Evolutionary conservation across 2,888 invertebrate species (phyloP).

Genomic region (Lissocephala sabroskyi): DNA sequence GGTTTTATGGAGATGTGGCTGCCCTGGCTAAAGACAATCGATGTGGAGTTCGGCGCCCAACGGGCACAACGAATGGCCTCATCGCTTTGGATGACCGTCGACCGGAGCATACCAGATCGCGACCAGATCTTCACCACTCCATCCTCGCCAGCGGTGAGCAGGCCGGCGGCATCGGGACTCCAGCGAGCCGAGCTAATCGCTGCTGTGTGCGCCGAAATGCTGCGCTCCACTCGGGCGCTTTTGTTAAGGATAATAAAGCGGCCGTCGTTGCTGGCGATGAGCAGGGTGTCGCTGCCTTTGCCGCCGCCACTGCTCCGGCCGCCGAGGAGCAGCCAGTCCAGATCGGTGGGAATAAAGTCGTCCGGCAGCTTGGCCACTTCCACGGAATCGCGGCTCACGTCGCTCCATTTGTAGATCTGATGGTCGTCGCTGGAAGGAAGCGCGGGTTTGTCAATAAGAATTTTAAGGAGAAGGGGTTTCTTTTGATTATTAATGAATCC

Average conservation of each 20-base stretch:
- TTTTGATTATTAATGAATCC: too few relatives aligned
- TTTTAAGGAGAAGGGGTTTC: too few relatives aligned
- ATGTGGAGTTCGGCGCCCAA: slow-evolving; percentile 84
- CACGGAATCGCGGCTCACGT: slow-evolving; percentile 83
- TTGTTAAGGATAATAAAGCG: slow-evolving; percentile 90
- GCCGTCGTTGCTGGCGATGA: slow-evolving; percentile 92
- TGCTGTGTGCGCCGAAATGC: slow-evolving; percentile 92
- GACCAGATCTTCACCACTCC: slow-evolving; percentile 98
- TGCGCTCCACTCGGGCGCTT: slow-evolving; percentile 93
- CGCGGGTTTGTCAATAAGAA: not conserved
- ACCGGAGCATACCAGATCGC: slow-evolving; percentile 92
- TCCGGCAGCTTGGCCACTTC: slow-evolving; percentile 84
- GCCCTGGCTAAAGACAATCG: slow-evolving; percentile 81
- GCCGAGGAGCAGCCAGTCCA: slow-evolving; percentile 83
- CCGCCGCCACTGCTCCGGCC: slow-evolving; percentile 70
- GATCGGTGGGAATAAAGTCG: slow-evolving; percentile 90
- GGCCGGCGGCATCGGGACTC: slow-evolving; percentile 96
- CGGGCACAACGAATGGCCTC: slow-evolving; percentile 88
- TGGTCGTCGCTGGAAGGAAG: slow-evolving; percentile 86
- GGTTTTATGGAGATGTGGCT: slow-evolving; percentile 80
- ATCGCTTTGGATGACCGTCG: slow-evolving; percentile 87
- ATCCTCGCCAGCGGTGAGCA: slow-evolving; percentile 96
- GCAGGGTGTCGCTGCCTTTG: slow-evolving; percentile 80
- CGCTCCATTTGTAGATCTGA: slow-evolving; percentile 90
- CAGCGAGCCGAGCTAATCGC: slow-evolving; percentile 92